Conservation (phyloP, 2,113 vertebrate genomes). For the human (Homo sapiens) region GRCh38 chr5:121057501-121058000, state of each 20-base stretch:
- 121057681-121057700: background rate
- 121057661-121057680: background rate
- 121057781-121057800: background rate
- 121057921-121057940: too few species aligned
- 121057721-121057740: background rate
- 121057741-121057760: background rate
- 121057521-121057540: background rate
- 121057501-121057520: background rate
- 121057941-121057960: too few species aligned
- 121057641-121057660: background rate
- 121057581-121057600: background rate
- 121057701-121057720: background rate
- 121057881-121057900: too few species aligned
- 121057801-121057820: background rate
- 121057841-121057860: rapidly evolving
- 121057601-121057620: background rate
- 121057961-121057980: too few species aligned
- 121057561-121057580: background rate
- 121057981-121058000: too few species aligned
- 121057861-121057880: too few species aligned
- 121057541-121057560: background rate
- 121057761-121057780: background rate
- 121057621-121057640: background rate
- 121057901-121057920: too few species aligned
- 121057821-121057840: background rate